Conservation (phyloP, 1,140 invertebrate genomes). For the Trachelipus rathkii region DNA sequence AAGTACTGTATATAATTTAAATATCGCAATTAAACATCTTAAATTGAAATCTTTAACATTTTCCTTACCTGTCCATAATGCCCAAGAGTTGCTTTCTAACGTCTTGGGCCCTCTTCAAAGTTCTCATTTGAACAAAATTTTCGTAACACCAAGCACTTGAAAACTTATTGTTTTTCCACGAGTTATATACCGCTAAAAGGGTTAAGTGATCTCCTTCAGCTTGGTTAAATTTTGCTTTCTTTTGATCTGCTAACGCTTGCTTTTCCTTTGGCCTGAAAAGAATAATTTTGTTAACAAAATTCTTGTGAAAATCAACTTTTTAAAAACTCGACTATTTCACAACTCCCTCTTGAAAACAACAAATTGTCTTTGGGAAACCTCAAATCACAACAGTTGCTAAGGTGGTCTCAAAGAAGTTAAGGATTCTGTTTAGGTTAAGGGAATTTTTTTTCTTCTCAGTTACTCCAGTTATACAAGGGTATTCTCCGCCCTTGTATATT, state of each 20-base stretch:
- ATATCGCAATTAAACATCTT: conserved; percentile 12
- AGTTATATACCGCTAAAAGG: conserved; percentile 96
- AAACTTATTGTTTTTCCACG: conserved; percentile 99
- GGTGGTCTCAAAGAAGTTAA: too few species aligned
- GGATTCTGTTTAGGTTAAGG: too few species aligned
- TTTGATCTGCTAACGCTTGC: conserved; percentile 95
- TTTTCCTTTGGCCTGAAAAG: conserved; percentile 80
- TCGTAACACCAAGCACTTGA: conserved; percentile 99
- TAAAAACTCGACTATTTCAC: too few species aligned
- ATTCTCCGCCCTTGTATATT: too few species aligned
- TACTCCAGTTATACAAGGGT: too few species aligned
- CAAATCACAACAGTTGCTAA: too few species aligned
- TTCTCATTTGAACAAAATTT: conserved; percentile 97
- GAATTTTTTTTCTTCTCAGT: too few species aligned
- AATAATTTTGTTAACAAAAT: not conserved
- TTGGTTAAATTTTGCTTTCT: conserved; percentile 99
- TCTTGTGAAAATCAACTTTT: too few species aligned
- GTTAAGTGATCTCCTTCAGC: conserved; percentile 97
- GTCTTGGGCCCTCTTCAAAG: conserved; percentile 94
- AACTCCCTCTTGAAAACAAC: too few species aligned
- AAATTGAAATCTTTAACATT: not conserved
- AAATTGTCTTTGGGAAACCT: too few species aligned
- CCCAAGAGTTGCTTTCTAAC: conserved; percentile 95
- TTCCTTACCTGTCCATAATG: conserved; percentile 76
- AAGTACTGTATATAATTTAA: conserved; percentile 20